phyloP scores from a whole-genome alignment of 2,113 vertebrate species.

The Hyla sarda region DNA sequence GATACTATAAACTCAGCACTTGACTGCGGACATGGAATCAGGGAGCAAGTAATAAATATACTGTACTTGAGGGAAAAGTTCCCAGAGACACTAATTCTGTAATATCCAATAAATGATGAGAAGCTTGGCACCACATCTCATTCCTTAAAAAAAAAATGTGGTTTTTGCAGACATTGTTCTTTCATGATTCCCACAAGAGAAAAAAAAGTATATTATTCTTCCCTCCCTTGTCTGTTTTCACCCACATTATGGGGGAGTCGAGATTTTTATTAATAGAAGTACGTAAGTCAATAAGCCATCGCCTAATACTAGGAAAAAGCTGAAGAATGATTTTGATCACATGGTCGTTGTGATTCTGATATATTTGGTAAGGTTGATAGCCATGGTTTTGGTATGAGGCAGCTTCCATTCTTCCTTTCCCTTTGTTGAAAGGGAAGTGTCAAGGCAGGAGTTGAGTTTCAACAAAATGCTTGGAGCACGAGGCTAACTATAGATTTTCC shows the following conservation, averaged over 20 bases:
- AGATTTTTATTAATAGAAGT: slow-evolving; percentile 28
- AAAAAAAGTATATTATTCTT: slow-evolving; percentile 33
- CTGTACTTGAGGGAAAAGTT: slow-evolving; percentile 22
- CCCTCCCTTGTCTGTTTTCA: slow-evolving; percentile 28
- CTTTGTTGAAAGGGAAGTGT: slow-evolving; percentile 63
- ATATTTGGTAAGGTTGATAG: slow-evolving; percentile 4
- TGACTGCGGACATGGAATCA: neutral
- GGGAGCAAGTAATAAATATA: slow-evolving; percentile 36
- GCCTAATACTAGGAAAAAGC: neutral
- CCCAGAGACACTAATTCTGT: slow-evolving; percentile 26
- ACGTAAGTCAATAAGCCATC: slow-evolving; percentile 22
- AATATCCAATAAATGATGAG: slow-evolving; percentile 30
- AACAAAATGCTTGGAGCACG: slow-evolving; percentile 52
- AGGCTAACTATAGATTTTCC: slow-evolving; percentile 64
- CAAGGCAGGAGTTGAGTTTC: slow-evolving; percentile 57
- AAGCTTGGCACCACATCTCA: slow-evolving; percentile 10
- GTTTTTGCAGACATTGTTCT: slow-evolving; percentile 16
- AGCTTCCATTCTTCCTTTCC: neutral
- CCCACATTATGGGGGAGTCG: neutral
- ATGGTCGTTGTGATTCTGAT: neutral
- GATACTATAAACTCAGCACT: slow-evolving; percentile 35
- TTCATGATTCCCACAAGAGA: slow-evolving; percentile 25
- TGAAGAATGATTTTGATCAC: neutral
- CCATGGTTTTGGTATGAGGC: neutral
- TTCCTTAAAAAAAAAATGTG: neutral